Evolutionary conservation across 2,888 invertebrate genomes (phyloP).

Genomic region (Pinctada fucata): DNA sequence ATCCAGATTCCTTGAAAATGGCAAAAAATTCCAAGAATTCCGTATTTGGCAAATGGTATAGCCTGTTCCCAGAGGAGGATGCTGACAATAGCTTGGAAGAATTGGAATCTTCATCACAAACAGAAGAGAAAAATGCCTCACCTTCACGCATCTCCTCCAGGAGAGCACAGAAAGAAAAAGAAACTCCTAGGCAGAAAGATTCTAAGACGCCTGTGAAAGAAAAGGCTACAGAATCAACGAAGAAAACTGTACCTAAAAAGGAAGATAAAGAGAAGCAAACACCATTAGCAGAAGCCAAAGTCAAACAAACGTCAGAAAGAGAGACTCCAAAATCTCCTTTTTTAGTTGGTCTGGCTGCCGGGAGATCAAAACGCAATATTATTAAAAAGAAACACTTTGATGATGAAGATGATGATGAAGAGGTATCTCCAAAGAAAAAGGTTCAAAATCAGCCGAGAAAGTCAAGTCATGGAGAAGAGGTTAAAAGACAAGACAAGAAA

Average conservation of each 20-base stretch:
- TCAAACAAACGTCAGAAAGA: no score
- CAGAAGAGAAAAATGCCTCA: neutral
- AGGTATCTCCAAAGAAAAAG: no score
- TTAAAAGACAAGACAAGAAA: neutral
- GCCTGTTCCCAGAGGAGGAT: slow-evolving; percentile 5
- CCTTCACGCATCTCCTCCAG: neutral
- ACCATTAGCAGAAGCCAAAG: no score
- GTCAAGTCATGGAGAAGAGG: neutral
- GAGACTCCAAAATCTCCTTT: no score
- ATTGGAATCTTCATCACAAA: neutral
- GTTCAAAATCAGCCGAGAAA: no score
- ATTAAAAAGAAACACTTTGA: no score
- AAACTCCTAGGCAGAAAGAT: neutral
- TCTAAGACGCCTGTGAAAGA: neutral
- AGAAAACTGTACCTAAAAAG: neutral
- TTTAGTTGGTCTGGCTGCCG: no score
- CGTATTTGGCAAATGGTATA: neutral
- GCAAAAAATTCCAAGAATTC: slow-evolving; percentile 8
- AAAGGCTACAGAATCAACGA: neutral
- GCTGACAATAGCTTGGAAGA: neutral
- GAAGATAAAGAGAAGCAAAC: no score
- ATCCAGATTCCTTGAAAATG: neutral
- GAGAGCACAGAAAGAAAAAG: slow-evolving; percentile 3
- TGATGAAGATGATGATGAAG: no score
- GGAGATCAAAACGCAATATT: no score